These are phyloP conservation scores for Drosophila punjabiensis DNA, from an alignment of 1,140 invertebrate species.

Conservation along the genomic window DNA sequence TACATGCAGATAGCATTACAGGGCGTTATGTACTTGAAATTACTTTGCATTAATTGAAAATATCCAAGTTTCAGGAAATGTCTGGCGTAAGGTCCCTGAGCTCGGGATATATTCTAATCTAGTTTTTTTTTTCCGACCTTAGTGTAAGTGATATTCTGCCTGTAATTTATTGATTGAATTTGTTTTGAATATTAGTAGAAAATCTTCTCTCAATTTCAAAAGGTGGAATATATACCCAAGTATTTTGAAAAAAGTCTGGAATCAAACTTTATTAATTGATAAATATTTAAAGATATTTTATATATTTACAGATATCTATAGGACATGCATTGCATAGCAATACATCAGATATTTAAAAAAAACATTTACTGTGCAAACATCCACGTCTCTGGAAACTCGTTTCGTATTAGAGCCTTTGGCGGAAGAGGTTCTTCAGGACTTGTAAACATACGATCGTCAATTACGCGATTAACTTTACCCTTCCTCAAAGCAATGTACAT, in stretches of 20 bases:
- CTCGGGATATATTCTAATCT: not conserved
- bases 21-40: not conserved
- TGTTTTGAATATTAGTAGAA: too few relatives aligned
- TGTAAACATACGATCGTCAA: not conserved
- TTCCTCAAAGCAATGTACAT: too few relatives aligned
- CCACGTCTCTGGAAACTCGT: constrained; percentile 66
- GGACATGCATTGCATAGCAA: not conserved
- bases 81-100: not conserved
- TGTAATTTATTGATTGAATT: not conserved
- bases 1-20: not conserved
- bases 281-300: not conserved
- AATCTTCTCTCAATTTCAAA: not conserved
- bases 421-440: not conserved
- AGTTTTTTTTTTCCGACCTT: not conserved
- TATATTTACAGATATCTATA: not conserved
- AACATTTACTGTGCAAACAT: constrained; percentile 43
- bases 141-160: not conserved
- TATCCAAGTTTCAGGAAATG: not conserved
- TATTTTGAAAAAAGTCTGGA: too few relatives aligned
- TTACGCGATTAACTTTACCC: too few relatives aligned
- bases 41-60: not conserved
- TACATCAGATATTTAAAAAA: not conserved
- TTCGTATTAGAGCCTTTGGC: constrained; percentile 26
- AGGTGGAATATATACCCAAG: too few relatives aligned
- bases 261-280: too few relatives aligned